Base-by-base conservation (phyloP, 2,797 vertebrate genomes). In the Gephyroberyx darwinii region DNA sequence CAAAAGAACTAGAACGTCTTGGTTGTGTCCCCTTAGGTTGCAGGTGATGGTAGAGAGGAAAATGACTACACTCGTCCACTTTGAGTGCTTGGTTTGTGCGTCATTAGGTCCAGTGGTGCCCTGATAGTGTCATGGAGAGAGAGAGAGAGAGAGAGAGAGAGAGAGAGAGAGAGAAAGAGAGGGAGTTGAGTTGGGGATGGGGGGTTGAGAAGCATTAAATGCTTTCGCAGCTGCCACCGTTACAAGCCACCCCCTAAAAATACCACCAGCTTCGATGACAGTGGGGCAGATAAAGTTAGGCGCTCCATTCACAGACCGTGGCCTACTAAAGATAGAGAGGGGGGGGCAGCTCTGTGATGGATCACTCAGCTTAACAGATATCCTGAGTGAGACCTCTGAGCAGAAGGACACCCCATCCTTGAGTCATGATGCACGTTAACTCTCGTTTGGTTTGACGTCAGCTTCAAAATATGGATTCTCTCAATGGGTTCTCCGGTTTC, bases 221-320 rank as follows among this genome's bases (percentile, higher is more conserved):
- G 89, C 90, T 89, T 93, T 90, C 50, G 56, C 94, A 95, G 94
- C 93, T 94, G 93, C 89, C 89, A 78, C 84, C 86, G 78, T 76
- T 82, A 74, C 84, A 60, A 84, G 82, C 83, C 67, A n/a, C 66
- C 70, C 41, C 80, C 90, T 93, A 93, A 94, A 93, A 93, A 95
- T 94, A 94, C 71, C 85, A 51, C 20, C 84, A 81, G 90, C 91
- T 87, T 90, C 65, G 63, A 92, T 92, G 91, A 93, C 89, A 82
- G 79, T 57, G 77, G 75, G 80, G 65, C 71, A 88, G 93, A 94
- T 94, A 93, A 93, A 91, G 90, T 92, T 66, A 90, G 88, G 64
- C 84, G 20, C 65, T 86, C 87, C 89, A 86, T 90, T 93, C 89
- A 92, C 84, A 88, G 83, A 82, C 58, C 20, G 6, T 37, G 77